Conservation (phyloP, 1,140 invertebrate genomes). For the Mactra quadrangularis region DNA sequence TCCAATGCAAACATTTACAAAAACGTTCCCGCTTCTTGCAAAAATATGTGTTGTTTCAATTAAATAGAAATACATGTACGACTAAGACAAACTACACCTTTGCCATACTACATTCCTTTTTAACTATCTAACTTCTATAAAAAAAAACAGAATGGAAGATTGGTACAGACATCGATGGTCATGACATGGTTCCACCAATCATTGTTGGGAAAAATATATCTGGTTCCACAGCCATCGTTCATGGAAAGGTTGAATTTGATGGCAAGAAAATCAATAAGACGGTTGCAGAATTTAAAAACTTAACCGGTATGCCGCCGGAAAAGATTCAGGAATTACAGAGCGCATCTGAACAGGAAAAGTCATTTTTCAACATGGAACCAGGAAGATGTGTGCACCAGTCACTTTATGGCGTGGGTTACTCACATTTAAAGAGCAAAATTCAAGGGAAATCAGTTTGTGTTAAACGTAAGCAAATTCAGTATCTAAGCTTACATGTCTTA, state of each 20-base stretch:
- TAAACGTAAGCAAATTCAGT: conserved; percentile 28
- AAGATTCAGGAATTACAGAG: neutral
- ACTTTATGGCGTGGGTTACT: conserved; percentile 22
- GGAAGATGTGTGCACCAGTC: conserved; percentile 32
- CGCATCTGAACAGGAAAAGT: conserved; percentile 24
- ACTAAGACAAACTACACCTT: no score
- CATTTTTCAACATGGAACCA: conserved; percentile 44
- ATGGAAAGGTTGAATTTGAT: conserved; percentile 34
- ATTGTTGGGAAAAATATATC: conserved; percentile 2
- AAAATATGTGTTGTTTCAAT: neutral
- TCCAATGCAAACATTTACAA: no score
- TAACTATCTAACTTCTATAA: no score
- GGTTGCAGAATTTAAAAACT: conserved; percentile 21
- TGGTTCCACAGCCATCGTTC: conserved; percentile 29
- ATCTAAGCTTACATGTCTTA: no score
- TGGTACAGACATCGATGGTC: neutral
- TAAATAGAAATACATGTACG: no score
- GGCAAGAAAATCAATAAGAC: conserved; percentile 22
- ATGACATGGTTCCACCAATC: conserved; percentile 8
- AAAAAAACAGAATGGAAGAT: conserved; percentile 48
- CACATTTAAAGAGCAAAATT: conserved; percentile 44
- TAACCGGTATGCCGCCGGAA: conserved; percentile 3
- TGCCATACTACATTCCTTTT: no score
- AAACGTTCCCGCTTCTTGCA: neutral
- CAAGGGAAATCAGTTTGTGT: conserved; percentile 24